A percentile compares a stretch with the other conserved stretches of the same genome.
Evolutionary conservation across 1,140 invertebrate genomes (phyloP).

Genomic region (Aphaenogaster ashmeadi): DNA sequence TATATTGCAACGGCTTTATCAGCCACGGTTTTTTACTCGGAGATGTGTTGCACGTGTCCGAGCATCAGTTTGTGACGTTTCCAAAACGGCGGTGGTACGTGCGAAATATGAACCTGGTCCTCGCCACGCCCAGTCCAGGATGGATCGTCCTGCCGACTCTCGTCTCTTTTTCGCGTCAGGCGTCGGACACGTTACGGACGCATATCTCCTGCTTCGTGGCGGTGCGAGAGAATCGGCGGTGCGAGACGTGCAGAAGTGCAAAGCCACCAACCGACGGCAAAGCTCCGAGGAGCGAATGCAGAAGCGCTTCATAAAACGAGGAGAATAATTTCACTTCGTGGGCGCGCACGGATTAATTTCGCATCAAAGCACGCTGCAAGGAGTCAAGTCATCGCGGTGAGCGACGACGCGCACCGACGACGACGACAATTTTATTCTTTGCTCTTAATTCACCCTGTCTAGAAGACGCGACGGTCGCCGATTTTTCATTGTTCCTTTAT

Average conservation of each 20-base stretch:
- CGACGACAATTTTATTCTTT: conserved; percentile 33
- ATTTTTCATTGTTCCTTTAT: conserved; percentile 33
- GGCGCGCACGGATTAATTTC: conserved; percentile 28
- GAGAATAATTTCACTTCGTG: conserved; percentile 61
- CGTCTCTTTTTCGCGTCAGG: conserved; percentile 28
- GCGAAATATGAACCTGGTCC: conserved; percentile 34
- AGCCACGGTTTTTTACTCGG: conserved; percentile 26
- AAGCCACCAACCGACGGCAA: background rate
- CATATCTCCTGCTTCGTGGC: conserved; percentile 30
- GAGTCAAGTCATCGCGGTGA: conserved; percentile 10
- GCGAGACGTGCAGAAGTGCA: conserved; percentile 13
- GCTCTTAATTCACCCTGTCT: conserved; percentile 33
- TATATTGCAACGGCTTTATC: conserved; percentile 36
- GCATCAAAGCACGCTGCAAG: background rate
- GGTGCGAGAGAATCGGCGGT: conserved; percentile 1
- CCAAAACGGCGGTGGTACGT: conserved; percentile 31
- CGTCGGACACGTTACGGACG: conserved; percentile 14
- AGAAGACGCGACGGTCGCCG: conserved; percentile 8
- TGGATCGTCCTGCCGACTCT: conserved; percentile 38
- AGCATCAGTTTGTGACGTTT: conserved; percentile 35
- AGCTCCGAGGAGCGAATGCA: conserved; percentile 19
- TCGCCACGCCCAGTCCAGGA: conserved; percentile 22
- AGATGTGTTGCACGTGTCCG: conserved; percentile 25
- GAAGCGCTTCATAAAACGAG: conserved; percentile 48
- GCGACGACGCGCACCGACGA: conserved; percentile 23